Evolutionary conservation across 2,888 invertebrate species (phyloP).

Genomic region (Adineta ricciae): DNA sequence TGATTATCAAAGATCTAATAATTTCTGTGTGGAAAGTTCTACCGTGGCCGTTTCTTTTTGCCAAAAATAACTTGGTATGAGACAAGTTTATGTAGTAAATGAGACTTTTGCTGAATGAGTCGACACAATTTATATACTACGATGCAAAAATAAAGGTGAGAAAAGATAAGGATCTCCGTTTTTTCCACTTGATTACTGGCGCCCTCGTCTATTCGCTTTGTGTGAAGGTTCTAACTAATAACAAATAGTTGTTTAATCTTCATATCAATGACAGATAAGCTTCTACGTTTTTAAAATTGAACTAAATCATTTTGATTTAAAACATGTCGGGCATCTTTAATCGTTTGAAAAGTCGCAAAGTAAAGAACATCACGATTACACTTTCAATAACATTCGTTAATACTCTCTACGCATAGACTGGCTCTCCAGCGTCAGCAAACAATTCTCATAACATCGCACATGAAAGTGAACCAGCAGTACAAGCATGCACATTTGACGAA

Average conservation of each 20-base stretch:
- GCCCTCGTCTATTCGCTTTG: slow-evolving; percentile 35
- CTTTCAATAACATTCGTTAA: neutral
- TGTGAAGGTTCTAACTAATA: slow-evolving; percentile 36
- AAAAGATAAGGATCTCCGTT: slow-evolving; percentile 36
- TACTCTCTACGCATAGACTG: neutral
- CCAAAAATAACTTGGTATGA: too few species aligned
- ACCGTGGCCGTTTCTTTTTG: too few species aligned
- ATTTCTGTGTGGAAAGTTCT: too few species aligned
- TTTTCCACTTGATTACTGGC: slow-evolving; percentile 31
- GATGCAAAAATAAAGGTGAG: slow-evolving; percentile 33
- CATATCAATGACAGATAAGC: neutral
- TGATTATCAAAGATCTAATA: too few species aligned
- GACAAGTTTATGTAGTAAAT: too few species aligned
- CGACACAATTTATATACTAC: slow-evolving; percentile 36
- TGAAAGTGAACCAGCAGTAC: neutral
- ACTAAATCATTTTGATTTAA: too few species aligned
- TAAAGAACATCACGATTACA: neutral
- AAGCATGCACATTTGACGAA: neutral
- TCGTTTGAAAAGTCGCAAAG: slow-evolving; percentile 1
- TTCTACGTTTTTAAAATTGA: too few species aligned
- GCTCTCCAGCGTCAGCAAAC: too few species aligned
- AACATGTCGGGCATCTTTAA: neutral
- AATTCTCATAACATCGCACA: neutral
- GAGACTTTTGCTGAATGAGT: too few species aligned
- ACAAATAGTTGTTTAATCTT: neutral